Evolutionary conservation across 2,888 invertebrate genomes (phyloP).

Genomic region (Stenolophus ochropezus): DNA sequence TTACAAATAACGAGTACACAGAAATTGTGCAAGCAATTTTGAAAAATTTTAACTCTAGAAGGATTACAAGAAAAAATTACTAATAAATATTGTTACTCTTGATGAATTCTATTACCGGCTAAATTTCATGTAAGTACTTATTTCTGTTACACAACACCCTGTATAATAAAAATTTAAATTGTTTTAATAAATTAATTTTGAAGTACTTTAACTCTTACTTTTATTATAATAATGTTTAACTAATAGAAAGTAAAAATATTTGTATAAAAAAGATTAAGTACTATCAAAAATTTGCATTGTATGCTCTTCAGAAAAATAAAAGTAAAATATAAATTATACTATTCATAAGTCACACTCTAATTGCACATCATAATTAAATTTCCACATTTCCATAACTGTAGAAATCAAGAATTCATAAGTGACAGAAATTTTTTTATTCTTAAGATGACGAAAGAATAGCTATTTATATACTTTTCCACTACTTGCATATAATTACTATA

Average conservation of each 20-base stretch:
- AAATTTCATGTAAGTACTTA: no score
- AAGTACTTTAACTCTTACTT: neutral
- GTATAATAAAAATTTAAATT: neutral
- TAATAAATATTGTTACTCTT: no score
- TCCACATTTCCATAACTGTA: neutral
- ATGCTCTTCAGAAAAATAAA: neutral
- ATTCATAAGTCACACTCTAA: slow-evolving; percentile 18
- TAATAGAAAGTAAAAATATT: neutral
- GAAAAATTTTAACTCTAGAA: no score
- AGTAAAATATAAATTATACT: slow-evolving; percentile 10
- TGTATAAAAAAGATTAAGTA: neutral
- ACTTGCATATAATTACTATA: neutral
- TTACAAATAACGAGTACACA: no score
- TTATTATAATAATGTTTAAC: neutral
- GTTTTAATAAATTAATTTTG: neutral
- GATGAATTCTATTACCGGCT: no score
- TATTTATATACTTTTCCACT: neutral
- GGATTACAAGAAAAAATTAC: no score
- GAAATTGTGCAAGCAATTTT: no score
- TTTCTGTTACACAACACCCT: neutral
- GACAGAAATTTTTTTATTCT: neutral
- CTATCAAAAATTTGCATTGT: neutral
- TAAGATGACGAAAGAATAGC: neutral
- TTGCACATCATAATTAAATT: neutral
- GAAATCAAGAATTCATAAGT: neutral